These are phyloP conservation scores for Botia kubotai DNA, from an alignment of 2,797 vertebrate genomes.

Conservation along the genomic window DNA sequence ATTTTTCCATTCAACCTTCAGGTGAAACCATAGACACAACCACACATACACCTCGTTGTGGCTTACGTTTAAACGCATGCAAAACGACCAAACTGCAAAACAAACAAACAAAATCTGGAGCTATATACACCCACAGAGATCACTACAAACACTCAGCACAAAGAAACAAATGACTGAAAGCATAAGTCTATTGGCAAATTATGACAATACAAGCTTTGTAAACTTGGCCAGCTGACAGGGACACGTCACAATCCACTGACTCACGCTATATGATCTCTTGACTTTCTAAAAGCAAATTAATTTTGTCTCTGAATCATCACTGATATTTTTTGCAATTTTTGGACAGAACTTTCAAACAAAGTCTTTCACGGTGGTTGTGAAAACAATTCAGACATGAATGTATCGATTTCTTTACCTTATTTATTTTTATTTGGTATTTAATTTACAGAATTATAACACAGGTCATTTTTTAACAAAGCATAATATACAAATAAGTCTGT, in stretches of 20 bases:
- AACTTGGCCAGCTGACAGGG: not conserved
- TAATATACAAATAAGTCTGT: too few species aligned
- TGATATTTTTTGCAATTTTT: not conserved
- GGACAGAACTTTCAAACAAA: not conserved
- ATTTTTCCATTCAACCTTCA: too few species aligned
- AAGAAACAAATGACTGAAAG: not conserved
- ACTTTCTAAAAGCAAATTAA: not conserved
- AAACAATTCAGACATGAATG: not conserved
- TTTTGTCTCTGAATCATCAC: not conserved
- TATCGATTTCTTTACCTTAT: too few species aligned
- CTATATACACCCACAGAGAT: not conserved
- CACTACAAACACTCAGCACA: not conserved
- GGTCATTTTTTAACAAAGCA: too few species aligned
- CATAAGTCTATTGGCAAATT: not conserved
- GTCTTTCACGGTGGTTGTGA: not conserved
- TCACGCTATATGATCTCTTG: not conserved
- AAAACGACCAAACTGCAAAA: not conserved
- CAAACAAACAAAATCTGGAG: not conserved
- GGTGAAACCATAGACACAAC: too few species aligned
- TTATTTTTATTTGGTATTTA: too few species aligned
- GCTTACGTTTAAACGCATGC: not conserved
- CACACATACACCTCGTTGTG: too few species aligned
- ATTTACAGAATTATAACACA: too few species aligned
- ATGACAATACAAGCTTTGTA: not conserved
- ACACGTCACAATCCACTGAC: not conserved